These are phyloP conservation scores for Chitala chitala DNA, from an alignment of 2,113 vertebrate genomes.

Conservation along the genomic window DNA sequence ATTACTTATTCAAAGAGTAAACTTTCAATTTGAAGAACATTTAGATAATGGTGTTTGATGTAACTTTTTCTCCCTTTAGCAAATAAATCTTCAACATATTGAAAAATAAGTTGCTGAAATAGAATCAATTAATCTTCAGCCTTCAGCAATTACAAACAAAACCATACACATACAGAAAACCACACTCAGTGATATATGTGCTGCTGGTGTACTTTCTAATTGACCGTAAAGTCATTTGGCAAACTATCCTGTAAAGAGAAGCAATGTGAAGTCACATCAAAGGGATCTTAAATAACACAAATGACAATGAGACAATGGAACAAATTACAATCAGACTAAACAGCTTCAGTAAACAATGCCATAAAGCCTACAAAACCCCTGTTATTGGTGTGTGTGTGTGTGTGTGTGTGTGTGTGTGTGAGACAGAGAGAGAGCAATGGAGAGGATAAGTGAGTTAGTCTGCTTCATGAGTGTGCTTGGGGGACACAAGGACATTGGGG, in stretches of 20 bases:
- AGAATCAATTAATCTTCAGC: constrained; percentile 15
- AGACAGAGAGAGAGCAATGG: too few relatives aligned
- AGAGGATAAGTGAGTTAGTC: too few relatives aligned
- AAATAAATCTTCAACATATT: constrained; percentile 18
- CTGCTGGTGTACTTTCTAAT: constrained; percentile 18
- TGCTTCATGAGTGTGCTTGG: too few relatives aligned
- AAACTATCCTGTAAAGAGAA: constrained; percentile 32
- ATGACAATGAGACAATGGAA: constrained; percentile 15
- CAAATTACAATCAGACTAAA: constrained; percentile 4
- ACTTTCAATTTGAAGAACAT: constrained; percentile 15
- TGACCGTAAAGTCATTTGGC: constrained; percentile 18
- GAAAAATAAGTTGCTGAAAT: neutral
- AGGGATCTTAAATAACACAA: constrained; percentile 32
- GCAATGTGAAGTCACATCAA: constrained; percentile 52
- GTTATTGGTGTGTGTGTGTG: too few relatives aligned
- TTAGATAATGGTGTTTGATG: constrained; percentile 27
- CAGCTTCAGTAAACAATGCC: neutral
- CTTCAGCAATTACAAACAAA: constrained; percentile 20
- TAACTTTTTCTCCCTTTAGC: neutral
- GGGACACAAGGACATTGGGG: too few relatives aligned
- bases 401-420: too few relatives aligned
- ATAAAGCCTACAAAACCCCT: neutral
- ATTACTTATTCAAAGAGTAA: constrained; percentile 18
- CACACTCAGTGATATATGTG: constrained; percentile 3
- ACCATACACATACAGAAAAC: neutral